Evolutionary conservation across 2,888 invertebrate species (phyloP), one percentile per base, ranked within the genome.

Genomic region (Onthophagus sagittarius): DNA sequence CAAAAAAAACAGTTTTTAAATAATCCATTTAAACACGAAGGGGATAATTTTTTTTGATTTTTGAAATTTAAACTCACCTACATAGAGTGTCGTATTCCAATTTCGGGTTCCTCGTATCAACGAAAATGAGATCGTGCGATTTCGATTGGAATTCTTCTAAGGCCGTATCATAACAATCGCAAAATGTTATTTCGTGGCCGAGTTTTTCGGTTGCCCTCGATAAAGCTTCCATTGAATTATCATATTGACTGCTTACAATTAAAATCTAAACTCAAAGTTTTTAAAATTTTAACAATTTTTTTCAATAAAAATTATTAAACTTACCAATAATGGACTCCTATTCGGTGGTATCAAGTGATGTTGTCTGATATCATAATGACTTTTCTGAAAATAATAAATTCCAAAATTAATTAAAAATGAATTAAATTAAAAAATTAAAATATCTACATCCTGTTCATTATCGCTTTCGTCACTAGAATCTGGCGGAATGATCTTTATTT

Each of bases 191-290:
- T 85, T 87, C 90, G 88, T 85, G 91, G 79, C 86, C 89, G 78
- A 88, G 85, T 81, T 86, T 89, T 80, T 87, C 90, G 78, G 88
- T 89, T 0, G 92, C 92, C 77, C 86, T 86, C 80, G 88, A 88
- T 53, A 93, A 88, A 2, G 90, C 89, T 53, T 93, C 91, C 80
- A 90, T 90, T 73, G 93, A 92, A 73, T 89, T 89, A 78, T 91
- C 91, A 75, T 88, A 87, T 76, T 87, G 86, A 5, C 89, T 87
- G 83, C 93, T 93, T 75, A 93, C 92, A 86, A 93, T 87, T 84
- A 94, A 86, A 76, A 93, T 85, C 94, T 94, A 87, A 4, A 80
- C 81, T 81, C 63, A 71, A 74, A 64, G 11, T 72, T 13, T 33
- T 63, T 6, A 31, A 64, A 23, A 69, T 9, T 15, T 11, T 53